Percentiles rank a stretch among this genome's conserved stretches.
Evolutionary conservation across 2,797 vertebrate species (phyloP).

Genomic region (Cuniculus paca): DNA sequence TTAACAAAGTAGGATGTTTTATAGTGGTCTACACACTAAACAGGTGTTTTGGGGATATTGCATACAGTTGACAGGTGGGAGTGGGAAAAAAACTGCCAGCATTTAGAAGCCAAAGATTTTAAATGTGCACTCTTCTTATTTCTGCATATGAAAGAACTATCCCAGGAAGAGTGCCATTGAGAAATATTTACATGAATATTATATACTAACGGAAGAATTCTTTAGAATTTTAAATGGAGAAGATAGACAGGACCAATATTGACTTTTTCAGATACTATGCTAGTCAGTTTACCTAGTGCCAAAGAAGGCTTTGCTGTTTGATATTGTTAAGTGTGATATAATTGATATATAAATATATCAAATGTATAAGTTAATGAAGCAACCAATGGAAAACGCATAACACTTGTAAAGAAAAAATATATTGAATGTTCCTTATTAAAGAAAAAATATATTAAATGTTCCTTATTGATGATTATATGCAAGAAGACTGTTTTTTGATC

Average conservation of each 20-base stretch:
- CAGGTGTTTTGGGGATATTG: background rate
- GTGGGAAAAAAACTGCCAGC: slow-evolving; percentile 16
- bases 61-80: background rate
- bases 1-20: slow-evolving; percentile 48
- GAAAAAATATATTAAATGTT: background rate
- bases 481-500: background rate
- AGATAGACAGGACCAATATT: background rate
- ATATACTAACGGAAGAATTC: background rate
- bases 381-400: slow-evolving; percentile 37
- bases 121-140: background rate
- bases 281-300: slow-evolving; percentile 8
- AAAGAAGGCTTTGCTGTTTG: background rate
- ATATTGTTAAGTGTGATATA: slow-evolving; percentile 13
- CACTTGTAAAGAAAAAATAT: background rate
- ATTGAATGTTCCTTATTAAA: no score
- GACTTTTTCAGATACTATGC: background rate
- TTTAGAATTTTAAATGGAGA: slow-evolving; percentile 41
- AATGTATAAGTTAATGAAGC: slow-evolving; percentile 30
- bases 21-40: background rate
- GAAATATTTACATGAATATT: slow-evolving; percentile 32
- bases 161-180: background rate
- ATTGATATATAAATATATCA: background rate
- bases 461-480: background rate
- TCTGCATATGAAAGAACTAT: background rate
- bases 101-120: slow-evolving; percentile 47